Evolutionary conservation across 1,140 invertebrate genomes (phyloP).

Genomic region (Heliconius nattereri): DNA sequence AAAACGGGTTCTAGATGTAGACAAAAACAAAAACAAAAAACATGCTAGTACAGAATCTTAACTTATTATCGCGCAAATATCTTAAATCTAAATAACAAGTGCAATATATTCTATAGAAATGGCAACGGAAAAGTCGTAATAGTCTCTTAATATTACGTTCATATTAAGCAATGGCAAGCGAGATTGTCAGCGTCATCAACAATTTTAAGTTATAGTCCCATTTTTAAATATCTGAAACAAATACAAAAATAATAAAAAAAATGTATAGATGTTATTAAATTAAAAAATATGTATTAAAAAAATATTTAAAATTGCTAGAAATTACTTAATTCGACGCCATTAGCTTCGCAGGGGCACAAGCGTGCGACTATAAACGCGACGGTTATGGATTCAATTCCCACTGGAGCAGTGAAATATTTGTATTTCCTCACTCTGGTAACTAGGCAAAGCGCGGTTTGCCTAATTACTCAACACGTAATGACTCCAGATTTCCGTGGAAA

Average conservation of each 20-base stretch:
- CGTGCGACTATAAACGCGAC: too few relatives aligned
- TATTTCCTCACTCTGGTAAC: too few relatives aligned
- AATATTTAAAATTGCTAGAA: too few relatives aligned
- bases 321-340: too few relatives aligned
- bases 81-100: constrained; percentile 12
- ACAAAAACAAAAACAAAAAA: constrained; percentile 42
- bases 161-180: neutral
- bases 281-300: too few relatives aligned
- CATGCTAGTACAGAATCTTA: constrained; percentile 42
- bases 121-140: constrained; percentile 46
- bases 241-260: neutral
- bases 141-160: neutral
- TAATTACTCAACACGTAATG: too few relatives aligned
- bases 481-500: too few relatives aligned
- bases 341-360: too few relatives aligned
- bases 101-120: constrained; percentile 6
- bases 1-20: constrained; percentile 17
- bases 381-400: too few relatives aligned
- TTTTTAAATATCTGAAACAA: constrained; percentile 5
- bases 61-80: constrained; percentile 54
- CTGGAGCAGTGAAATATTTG: too few relatives aligned
- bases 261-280: too few relatives aligned
- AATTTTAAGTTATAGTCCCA: constrained; percentile 1
- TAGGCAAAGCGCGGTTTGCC: too few relatives aligned
- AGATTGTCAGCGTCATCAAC: neutral